Percentiles rank a stretch among this genome's conserved stretches.
Evolutionary conservation across 2,888 invertebrate species (phyloP).

Genomic region (Sepioteuthis lessoniana): DNA sequence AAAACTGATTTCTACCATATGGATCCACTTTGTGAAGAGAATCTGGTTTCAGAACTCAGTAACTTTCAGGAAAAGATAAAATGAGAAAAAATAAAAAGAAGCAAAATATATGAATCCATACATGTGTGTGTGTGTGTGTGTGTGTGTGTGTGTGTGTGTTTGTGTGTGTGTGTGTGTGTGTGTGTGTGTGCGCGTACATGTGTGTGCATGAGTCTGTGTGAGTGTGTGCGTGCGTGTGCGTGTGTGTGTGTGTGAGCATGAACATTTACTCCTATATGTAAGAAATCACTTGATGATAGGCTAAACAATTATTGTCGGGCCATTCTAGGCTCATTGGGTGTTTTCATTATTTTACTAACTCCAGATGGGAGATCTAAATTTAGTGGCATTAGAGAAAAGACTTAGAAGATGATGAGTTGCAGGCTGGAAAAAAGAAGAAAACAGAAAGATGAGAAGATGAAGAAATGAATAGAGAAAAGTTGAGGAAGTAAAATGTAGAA

Average conservation of each 20-base stretch:
- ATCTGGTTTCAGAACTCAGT: constrained; percentile 1
- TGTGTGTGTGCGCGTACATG: neutral
- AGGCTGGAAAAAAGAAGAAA: neutral
- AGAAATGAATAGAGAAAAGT: neutral
- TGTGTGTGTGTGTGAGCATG: too few relatives aligned
- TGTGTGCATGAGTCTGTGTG: neutral
- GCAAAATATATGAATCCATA: neutral
- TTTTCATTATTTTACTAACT: neutral
- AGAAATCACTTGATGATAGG: neutral
- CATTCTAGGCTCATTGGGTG: neutral
- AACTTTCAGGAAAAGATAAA: constrained; percentile 20
- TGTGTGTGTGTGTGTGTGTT: neutral
- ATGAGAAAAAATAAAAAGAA: neutral
- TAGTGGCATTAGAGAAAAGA: neutral
- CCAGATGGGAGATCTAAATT: constrained; percentile 4
- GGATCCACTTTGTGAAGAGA: neutral
- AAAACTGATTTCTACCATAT: neutral
- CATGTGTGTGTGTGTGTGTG: neutral
- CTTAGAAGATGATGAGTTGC: neutral
- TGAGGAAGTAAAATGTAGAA: too few relatives aligned
- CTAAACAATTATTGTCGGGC: constrained; percentile 8
- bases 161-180: neutral
- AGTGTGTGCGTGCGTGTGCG: too few relatives aligned
- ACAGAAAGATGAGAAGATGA: neutral
- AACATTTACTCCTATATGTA: neutral